Percentiles rank a stretch among this genome's conserved stretches.
Evolutionary conservation across 2,797 vertebrate species (phyloP).

Genomic region (Sebastes iracundus): DNA sequence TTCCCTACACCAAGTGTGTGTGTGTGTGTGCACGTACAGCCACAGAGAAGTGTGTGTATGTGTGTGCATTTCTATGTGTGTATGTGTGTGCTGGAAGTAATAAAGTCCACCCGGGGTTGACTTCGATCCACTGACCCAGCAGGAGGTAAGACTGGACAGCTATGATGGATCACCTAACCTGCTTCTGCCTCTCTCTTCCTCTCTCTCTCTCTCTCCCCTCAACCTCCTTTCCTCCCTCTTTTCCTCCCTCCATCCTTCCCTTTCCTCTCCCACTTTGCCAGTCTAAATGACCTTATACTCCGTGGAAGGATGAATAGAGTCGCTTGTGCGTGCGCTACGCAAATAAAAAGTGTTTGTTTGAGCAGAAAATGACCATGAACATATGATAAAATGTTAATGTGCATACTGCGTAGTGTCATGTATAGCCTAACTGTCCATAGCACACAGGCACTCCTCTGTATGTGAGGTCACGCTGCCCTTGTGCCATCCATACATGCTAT

Average conservation of each 20-base stretch:
- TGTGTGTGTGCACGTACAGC: slow-evolving; percentile 23
- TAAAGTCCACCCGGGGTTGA: slow-evolving; percentile 89
- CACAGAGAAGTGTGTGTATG: slow-evolving; percentile 23
- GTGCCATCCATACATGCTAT: slow-evolving; percentile 54
- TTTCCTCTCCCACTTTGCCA: slow-evolving; percentile 71
- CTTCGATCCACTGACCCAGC: slow-evolving; percentile 92
- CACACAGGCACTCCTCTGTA: slow-evolving; percentile 53
- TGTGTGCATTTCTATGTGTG: slow-evolving; percentile 29
- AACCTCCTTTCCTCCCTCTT: slow-evolving; percentile 65
- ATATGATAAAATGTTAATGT: slow-evolving; percentile 60
- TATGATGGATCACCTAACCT: slow-evolving; percentile 92
- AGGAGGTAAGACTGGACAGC: slow-evolving; percentile 90
- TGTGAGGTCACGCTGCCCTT: slow-evolving; percentile 61
- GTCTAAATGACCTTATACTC: slow-evolving; percentile 76
- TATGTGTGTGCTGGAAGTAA: slow-evolving; percentile 89
- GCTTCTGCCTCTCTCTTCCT: slow-evolving; percentile 76
- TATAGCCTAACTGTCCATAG: slow-evolving; percentile 32
- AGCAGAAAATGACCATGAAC: slow-evolving; percentile 69
- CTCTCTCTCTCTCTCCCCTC: slow-evolving; percentile 65
- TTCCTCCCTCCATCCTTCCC: slow-evolving; percentile 54
- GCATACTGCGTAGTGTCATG: slow-evolving; percentile 28
- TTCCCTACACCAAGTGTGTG: slow-evolving; percentile 66
- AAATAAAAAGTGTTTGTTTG: slow-evolving; percentile 69
- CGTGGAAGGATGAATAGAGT: slow-evolving; percentile 72
- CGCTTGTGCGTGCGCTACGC: slow-evolving; percentile 61